Evolutionary conservation across 2,888 invertebrate genomes (phyloP), one percentile per base, ranked within the genome.

Genomic region (Microchrysa polita): DNA sequence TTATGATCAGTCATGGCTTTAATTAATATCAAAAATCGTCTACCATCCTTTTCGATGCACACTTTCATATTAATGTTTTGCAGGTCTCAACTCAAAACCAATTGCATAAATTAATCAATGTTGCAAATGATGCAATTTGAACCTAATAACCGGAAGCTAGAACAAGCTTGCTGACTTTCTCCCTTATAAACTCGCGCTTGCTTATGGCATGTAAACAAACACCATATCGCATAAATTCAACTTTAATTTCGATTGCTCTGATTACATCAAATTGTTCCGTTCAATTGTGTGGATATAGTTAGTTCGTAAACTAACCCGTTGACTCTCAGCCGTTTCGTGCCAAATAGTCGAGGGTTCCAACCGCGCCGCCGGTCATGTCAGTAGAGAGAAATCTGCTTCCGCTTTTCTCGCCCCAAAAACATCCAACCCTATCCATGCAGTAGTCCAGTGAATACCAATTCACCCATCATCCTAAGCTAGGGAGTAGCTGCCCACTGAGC

Each of bases 191-290:
- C 67, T 18, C 34, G 14, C 53, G 22, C 52, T 20, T 20, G 16
- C 52, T n/a, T n/a, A n/a, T n/a, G n/a, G n/a, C 48, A 12, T n/a
- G 48, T 12, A 61, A 34, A 16, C 61, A 40, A 40, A 10, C 22
- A 40, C 61, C 40, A 61, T 40, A 34, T 61, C 61, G 27, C 10
- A 61, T 40, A 40, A 61, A 61, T 40, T 27, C 61, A 34, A 18
- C 18, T 61, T 10, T 18, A 61, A n/a, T 61, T 40, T 61, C 40
- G 61, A 61, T 61, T 34, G 44, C 48, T 72, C 53, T 60, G 72
- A 61, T 61, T 60, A 48, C 44, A 60, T 60, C 61, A 72, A 72
- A 72, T 59, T 72, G 72, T 72, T 44, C 27, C 61, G 16, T 48
- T 61, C 61, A 72, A 72, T 72, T 60, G 60, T 34, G 27, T 60